Evolutionary conservation across 2,888 invertebrate species (phyloP), one percentile per base, ranked within the genome.

Genomic region (Acleris laterana): DNA sequence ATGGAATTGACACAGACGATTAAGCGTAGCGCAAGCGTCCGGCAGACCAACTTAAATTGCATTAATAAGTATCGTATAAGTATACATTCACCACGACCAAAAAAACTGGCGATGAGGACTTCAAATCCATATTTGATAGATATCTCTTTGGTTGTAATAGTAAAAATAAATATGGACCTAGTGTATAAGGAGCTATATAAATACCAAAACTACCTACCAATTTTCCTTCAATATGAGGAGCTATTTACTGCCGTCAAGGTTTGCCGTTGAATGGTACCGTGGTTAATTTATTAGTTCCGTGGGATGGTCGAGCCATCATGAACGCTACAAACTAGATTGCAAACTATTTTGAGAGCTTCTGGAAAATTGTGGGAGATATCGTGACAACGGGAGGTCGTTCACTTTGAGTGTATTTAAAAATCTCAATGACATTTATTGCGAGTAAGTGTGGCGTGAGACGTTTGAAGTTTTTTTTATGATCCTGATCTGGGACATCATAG

Each of bases 221-320:
- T 42, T 16, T 38, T 42, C 48, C 55, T 38, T 16, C 38, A n/a
- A 20, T 55, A 19, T 55, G 7, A 42, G 22, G 19, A 19, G 55
- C 16, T 55, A 55, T 55, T 55, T 42, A 20, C 20, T 42, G 25
- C 42, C 55, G 55, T 56, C 57, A 57, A 57, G 57, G 57, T 57
- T 46, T 57, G 57, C 17, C 46, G 46, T 46, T 56, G 42, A 17
- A 46, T 25, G 46, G 22, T 55, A n/a, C 42, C 42, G 57, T 57
- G 11, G 57, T 17, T 57, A 57, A 46, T 57, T 46, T 25, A 57
- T 46, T 20, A 25, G 17, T 44, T 44, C n/a, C 17, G 17, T 57
- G 25, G 57, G 46, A 57, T 22, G 46, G 16, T 5, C 56, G 44
- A 20, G 9, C 22, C 25, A 22, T 56, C 22, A 20, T 13, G 42